Base-by-base conservation (phyloP, 2,797 vertebrate species). In the Propithecus perrieri region DNA sequence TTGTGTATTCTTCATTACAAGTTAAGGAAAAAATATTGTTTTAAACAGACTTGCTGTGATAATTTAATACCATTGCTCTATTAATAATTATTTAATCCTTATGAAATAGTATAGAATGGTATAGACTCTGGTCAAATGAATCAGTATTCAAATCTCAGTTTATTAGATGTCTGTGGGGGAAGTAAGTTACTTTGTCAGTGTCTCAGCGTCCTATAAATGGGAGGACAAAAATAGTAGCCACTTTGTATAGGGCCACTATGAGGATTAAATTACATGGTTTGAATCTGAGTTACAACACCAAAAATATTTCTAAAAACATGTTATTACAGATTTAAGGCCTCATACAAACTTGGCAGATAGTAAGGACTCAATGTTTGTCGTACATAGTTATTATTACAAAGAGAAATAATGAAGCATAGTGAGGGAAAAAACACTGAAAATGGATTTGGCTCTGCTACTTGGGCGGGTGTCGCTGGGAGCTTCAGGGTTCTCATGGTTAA, bases 41-140 rank as follows among this genome's bases (percentile, higher is more conserved):
- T 91, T 63, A 93, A 96, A 74, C 89, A 63, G 35, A 48, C 13
- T 18, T 76, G 7, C 18, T 84, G 6, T 55, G 74, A 59, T 94
- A 86, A 83, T 69, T 87, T 89, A 88, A 78, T 97, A 57, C 65
- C 26, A 28, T 57, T 87, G 26, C 8, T 91, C 1, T 93, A 6
- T 69, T 95, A 89, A 85, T 76, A 92, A 81, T 87, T 85, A 85
- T 59, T 91, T 94, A 93, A 85, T 79, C 46, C 9, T 85, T 78
- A 22, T 65, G 24, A 76, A 35, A 43, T 74, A 50, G 4, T 69
- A 71, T 57, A 22, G 18, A 85, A 41, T 95, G n/a, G 38, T 78
- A 35, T 88, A 85, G n/a, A 76, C 24, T 91, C 72, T 89, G n/a
- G 7, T 89, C 53, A 91, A 57, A 86, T 87, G 75, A 35, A 71